Conservation (phyloP, 2,888 invertebrate genomes). For the Hartigia nigra region DNA sequence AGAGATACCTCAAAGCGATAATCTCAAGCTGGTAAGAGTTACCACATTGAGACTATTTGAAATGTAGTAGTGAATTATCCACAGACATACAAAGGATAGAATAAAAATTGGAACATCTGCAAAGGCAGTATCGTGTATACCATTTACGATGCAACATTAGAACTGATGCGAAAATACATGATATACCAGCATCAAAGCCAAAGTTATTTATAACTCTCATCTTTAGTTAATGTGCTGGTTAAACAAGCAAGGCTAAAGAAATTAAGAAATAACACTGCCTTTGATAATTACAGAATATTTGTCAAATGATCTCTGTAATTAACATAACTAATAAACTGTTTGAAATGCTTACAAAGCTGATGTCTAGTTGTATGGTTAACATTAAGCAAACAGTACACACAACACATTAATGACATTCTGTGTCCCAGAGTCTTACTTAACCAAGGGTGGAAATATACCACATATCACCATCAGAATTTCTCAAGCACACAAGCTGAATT, state of each 20-base stretch:
- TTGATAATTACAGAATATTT: neutral
- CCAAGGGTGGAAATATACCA: neutral
- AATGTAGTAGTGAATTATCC: neutral
- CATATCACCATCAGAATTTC: neutral
- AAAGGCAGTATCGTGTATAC: neutral
- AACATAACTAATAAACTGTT: neutral
- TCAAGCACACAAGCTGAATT: neutral
- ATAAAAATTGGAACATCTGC: neutral
- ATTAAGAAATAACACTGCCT: neutral
- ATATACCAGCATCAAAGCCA: neutral
- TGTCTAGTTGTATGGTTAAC: neutral
- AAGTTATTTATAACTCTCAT: neutral
- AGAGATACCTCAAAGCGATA: neutral
- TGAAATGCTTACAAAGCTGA: neutral
- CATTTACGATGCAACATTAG: neutral
- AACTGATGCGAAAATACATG: neutral
- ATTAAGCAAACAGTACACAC: neutral
- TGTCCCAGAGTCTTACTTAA: neutral
- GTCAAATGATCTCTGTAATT: neutral
- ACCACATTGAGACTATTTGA: neutral
- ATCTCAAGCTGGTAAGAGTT: conserved; percentile 17
- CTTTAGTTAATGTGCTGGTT: neutral
- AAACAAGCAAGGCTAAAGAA: neutral
- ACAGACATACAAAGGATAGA: neutral
- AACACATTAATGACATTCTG: neutral